Base-by-base conservation (phyloP, 2,797 vertebrate genomes). In the Eptatretus atami region DNA sequence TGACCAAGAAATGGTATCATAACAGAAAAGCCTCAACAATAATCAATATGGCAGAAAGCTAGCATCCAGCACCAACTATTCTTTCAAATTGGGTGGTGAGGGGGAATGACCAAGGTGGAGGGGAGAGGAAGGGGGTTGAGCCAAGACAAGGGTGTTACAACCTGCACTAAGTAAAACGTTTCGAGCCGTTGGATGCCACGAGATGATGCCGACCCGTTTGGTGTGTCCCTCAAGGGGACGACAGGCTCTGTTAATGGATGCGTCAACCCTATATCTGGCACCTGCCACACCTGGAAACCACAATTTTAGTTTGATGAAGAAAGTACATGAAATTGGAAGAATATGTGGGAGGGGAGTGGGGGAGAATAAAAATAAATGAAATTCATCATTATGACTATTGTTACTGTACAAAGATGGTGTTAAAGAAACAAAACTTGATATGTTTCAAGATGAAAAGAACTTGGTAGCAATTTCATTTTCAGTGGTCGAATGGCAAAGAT, bases 141-240 rank as follows among this genome's bases (percentile, higher is more conserved):
- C 31, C 31, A 44, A 44, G 31, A 44, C 31, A 44, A 44, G 31
- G 31, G 31, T 44, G 31, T 44, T 44, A 44, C 31, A 44, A 87
- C 84, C 84, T 80, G 84, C 83, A 10, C 73, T 86, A 75, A 90
- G 72, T 63, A 87, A 78, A 63, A 90, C 79, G 0, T 90, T 90
- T 73, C 80, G 83, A 63, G 82, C 82, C 0, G 82, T 86, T n/a
- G 84, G 84, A 68, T 87, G 84, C 84, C 84, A 90, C 69, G 70
- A 73, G 54, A 87, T 75, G 53, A 84, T 81, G 69, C 84, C 84
- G 14, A 87, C 84, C 1, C 84, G 77, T 68, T 86, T 87, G 63
- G 81, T 81, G 72, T 90, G 84, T 3, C 84, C 84, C 1, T 90
- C 83, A 69, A 90, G 74, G 66, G 81, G 66, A 87, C 80, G 0